Percentiles rank a stretch among this genome's conserved stretches.
Evolutionary conservation across 1,140 invertebrate species (phyloP).

Genomic region (Samia ricini): DNA sequence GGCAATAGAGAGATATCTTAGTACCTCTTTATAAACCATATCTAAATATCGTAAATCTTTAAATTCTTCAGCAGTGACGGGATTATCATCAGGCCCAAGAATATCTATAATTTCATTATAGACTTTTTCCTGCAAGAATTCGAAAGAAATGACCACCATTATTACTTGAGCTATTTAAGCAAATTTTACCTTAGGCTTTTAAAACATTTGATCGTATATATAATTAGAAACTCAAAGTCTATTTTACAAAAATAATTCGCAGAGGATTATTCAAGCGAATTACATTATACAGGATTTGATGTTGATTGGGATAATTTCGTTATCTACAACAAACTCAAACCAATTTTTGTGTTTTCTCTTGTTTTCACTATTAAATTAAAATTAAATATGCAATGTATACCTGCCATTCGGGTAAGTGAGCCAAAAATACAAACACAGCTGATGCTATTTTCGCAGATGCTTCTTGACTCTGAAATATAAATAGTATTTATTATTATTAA

Average conservation of each 20-base stretch:
- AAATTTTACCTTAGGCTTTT: background rate
- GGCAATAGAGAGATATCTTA: slow-evolving; percentile 38
- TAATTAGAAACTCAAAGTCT: no score
- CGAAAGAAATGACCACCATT: background rate
- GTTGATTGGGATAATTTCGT: no score
- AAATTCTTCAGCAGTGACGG: slow-evolving; percentile 40
- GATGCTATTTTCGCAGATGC: slow-evolving; percentile 56
- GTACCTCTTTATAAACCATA: slow-evolving; percentile 55
- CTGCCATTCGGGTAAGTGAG: slow-evolving; percentile 48
- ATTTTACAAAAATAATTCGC: no score
- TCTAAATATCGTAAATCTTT: slow-evolving; percentile 47
- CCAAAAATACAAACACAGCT: slow-evolving; percentile 40
- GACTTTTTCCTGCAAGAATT: slow-evolving; percentile 44
- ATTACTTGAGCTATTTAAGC: no score
- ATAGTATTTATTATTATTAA: slow-evolving; percentile 1
- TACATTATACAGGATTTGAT: no score
- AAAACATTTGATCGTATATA: background rate
- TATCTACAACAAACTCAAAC: no score
- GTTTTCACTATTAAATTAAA: background rate
- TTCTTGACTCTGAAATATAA: slow-evolving; percentile 63
- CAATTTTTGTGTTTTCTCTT: no score
- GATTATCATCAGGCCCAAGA: slow-evolving; percentile 28
- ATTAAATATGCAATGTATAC: slow-evolving; percentile 21
- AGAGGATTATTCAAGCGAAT: no score
- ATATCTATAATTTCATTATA: slow-evolving; percentile 50